Conservation (phyloP, 2,888 invertebrate genomes). For the Dryocosmus kuriphilus region DNA sequence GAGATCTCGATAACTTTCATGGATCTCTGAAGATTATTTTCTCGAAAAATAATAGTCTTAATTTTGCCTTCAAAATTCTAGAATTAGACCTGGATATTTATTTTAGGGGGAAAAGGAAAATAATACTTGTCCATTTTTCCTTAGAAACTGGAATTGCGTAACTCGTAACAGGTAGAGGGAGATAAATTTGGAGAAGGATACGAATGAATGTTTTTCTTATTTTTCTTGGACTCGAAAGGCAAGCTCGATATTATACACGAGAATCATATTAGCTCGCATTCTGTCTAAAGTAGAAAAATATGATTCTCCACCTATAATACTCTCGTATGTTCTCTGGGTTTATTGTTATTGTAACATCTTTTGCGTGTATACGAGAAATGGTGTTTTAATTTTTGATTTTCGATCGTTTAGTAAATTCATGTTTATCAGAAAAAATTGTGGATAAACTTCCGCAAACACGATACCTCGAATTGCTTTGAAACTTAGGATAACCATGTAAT, state of each 20-base stretch:
- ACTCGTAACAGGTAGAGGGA: neutral
- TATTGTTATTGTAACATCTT: neutral
- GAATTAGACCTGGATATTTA: neutral
- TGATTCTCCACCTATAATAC: neutral
- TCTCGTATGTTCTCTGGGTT: neutral
- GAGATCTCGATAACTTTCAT: neutral
- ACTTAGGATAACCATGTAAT: too few relatives aligned
- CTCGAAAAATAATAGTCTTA: neutral
- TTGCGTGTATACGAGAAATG: neutral
- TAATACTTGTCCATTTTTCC: neutral
- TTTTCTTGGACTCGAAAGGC: neutral
- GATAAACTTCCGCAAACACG: too few relatives aligned
- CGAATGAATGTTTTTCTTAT: neutral
- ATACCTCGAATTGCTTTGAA: too few relatives aligned
- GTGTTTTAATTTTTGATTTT: neutral
- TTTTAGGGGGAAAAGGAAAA: neutral
- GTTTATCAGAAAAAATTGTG: neutral
- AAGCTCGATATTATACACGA: neutral
- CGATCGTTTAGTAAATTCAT: neutral
- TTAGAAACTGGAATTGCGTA: neutral
- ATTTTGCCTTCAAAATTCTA: neutral
- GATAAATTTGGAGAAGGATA: neutral
- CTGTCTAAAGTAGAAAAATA: neutral
- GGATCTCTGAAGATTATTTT: neutral
- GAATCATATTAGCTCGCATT: neutral